Evolutionary conservation across 1,140 invertebrate species (phyloP).

Genomic region (Adoxophyes honmai): DNA sequence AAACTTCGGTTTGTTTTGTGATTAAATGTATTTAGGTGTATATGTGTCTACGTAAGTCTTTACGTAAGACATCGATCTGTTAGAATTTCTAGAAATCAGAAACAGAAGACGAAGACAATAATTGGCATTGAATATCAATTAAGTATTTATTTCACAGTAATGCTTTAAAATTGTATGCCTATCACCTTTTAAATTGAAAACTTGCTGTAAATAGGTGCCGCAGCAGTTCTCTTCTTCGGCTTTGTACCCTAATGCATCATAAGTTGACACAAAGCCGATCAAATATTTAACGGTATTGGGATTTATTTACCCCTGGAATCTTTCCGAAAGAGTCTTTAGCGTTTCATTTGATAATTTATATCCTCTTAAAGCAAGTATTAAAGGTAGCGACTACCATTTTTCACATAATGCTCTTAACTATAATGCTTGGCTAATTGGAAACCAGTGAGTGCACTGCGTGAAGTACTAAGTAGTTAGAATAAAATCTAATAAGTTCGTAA

Average conservation of each 20-base stretch:
- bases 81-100: too few species aligned
- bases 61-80: too few species aligned
- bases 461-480: too few species aligned
- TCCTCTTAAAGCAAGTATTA: conserved; percentile 53
- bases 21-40: too few species aligned
- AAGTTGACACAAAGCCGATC: conserved; percentile 65
- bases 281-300: conserved; percentile 63
- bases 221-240: background rate
- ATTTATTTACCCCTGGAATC: conserved; percentile 35
- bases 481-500: too few species aligned
- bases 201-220: background rate
- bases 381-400: conserved; percentile 34
- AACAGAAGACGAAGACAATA: too few species aligned
- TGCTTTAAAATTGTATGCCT: background rate
- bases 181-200: background rate
- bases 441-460: background rate
- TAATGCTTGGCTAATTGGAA: conserved; percentile 22
- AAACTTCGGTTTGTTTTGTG: too few species aligned
- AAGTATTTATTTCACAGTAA: background rate
- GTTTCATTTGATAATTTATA: conserved; percentile 50
- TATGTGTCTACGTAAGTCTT: too few species aligned
- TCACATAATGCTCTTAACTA: too few species aligned
- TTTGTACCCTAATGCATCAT: conserved; percentile 39
- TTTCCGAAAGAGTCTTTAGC: conserved; percentile 24
- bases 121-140: too few species aligned